Evolutionary conservation across 2,113 vertebrate genomes (phyloP), one percentile per base, ranked within the genome.

Genomic region (Paramormyrops kingsleyae): DNA sequence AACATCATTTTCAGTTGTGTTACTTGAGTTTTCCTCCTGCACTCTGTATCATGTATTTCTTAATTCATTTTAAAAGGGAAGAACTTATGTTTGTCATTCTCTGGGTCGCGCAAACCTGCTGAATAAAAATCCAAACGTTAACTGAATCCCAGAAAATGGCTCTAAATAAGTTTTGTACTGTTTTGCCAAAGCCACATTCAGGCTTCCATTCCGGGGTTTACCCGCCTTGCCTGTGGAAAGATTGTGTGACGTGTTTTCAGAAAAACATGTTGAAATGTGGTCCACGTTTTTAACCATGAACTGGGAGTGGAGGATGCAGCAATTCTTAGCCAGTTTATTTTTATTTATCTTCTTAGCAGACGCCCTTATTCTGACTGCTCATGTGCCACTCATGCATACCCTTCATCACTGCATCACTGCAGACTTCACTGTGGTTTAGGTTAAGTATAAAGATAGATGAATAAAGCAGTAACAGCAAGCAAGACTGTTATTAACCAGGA

Each of bases 261-360:
- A 49, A 74, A 56, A n/a, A 52, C n/a, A 35, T 83, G 52, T 56
- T 56, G 42, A 74, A 59, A 53, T 89, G 88, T 19, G 88, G 77
- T 59, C 88, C 24, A 84, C 77, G 49, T n/a, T 52, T 42, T n/a
- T 42, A 47, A 89, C 39, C 88, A 84, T 35, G n/a, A 84, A 56
- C 74, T 83, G 88, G 88, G 80, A 84, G 88, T 56, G 88, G 88
- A 84, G 49, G 88, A 85, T 62, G 50, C 88, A 50, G 77, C 39
- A 83, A 6, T 59, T 83, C 42, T 27, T 56, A n/a, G 49, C 77
- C 0, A 42, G 47, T 84, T 53, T 62, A 80, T 44, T 83, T 89
- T 89, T 89, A 53, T 84, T 83, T 85, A 56, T 42, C 35, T 66
- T 66, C 50, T 59, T 42, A 87, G 56, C 27, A 59, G 35, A 62